Percentiles rank a stretch among this genome's conserved stretches.
Evolutionary conservation across 2,888 invertebrate genomes (phyloP).

Genomic region (Galeruca laticollis): DNA sequence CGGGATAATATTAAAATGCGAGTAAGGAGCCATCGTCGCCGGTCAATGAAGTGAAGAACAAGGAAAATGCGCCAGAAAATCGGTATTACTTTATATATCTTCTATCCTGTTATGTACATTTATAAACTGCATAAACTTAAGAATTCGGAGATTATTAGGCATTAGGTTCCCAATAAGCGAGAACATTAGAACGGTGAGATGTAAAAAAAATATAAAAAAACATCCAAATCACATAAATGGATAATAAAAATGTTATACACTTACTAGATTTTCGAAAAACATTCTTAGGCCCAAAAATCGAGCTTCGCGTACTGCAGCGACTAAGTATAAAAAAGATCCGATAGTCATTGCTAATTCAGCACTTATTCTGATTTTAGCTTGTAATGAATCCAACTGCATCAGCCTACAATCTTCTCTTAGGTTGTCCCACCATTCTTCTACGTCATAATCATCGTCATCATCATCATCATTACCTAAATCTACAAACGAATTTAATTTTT

Average conservation of each 20-base stretch:
- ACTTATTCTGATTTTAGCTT: conserved; percentile 77
- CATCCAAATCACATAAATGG: too few relatives aligned
- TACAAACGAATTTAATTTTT: background rate
- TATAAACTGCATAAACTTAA: too few relatives aligned
- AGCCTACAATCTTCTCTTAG: conserved; percentile 78
- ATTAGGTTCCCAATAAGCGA: too few relatives aligned
- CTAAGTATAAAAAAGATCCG: conserved; percentile 87
- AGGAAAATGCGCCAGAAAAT: too few relatives aligned
- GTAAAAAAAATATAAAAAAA: too few relatives aligned
- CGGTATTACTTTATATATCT: too few relatives aligned
- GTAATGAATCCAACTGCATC: conserved; percentile 73
- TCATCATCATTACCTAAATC: conserved; percentile 46
- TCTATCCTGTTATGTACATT: too few relatives aligned
- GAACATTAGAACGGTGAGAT: too few relatives aligned
- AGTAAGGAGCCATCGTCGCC: too few relatives aligned
- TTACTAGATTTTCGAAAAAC: conserved; percentile 94
- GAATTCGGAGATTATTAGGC: too few relatives aligned
- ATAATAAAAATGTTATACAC: background rate
- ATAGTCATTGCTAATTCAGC: conserved; percentile 85
- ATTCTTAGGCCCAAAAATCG: conserved; percentile 92
- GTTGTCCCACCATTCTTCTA: conserved; percentile 80
- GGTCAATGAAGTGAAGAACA: too few relatives aligned
- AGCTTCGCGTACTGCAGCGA: conserved; percentile 88
- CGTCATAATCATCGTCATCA: conserved; percentile 66
- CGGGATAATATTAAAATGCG: too few relatives aligned